Evolutionary conservation across 1,140 invertebrate genomes (phyloP).

Genomic region (Globodera ellingtonae): DNA sequence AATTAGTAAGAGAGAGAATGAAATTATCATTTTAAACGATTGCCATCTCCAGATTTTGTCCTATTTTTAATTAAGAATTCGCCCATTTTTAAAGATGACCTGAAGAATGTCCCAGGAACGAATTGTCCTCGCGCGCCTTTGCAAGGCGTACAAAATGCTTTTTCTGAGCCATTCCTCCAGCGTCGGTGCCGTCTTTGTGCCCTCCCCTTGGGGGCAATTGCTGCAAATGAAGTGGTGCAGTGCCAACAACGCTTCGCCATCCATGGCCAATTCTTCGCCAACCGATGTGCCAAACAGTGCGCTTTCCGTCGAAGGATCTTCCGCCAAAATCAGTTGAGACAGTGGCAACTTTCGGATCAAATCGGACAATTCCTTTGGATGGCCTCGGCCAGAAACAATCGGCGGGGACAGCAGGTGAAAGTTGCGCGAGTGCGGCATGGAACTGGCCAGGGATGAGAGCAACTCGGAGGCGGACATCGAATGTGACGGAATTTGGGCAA

Average conservation of each 20-base stretch:
- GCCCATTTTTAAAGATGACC: neutral
- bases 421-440: neutral
- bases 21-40: too few species aligned
- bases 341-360: neutral
- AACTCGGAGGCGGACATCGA: neutral
- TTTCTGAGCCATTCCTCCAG: slow-evolving; percentile 2
- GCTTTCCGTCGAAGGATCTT: neutral
- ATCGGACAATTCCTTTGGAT: neutral
- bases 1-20: too few species aligned
- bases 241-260: neutral
- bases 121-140: neutral
- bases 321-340: neutral
- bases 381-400: too few species aligned
- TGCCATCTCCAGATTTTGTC: too few species aligned
- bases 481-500: neutral
- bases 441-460: neutral
- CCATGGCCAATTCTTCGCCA: neutral
- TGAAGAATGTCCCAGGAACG: neutral
- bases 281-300: neutral
- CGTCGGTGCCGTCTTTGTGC: neutral
- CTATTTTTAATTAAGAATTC: too few species aligned
- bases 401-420: too few species aligned
- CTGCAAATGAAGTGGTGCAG: neutral
- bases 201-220: neutral
- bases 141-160: neutral